These are phyloP conservation scores for Standfussiana lucernea DNA, from an alignment of 2,888 invertebrate species.

Conservation along the genomic window DNA sequence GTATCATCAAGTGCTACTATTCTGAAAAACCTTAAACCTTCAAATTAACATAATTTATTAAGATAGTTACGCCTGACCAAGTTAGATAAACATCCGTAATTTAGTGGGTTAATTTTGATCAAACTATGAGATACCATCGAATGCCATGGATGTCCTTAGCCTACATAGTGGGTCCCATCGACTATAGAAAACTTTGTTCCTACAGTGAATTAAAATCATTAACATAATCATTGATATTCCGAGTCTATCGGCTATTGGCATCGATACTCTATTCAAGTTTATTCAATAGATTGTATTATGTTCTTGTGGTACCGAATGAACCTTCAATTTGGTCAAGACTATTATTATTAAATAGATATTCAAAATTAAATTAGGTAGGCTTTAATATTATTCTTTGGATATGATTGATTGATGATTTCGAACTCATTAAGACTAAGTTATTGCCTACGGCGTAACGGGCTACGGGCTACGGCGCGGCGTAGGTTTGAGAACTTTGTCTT, in stretches of 20 bases:
- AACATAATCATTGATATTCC: constrained; percentile 57
- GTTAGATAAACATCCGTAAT: constrained; percentile 62
- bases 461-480: constrained; percentile 31
- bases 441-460: constrained; percentile 27
- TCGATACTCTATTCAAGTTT: constrained; percentile 43
- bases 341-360: constrained; percentile 16
- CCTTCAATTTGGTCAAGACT: constrained; percentile 34
- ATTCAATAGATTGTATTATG: constrained; percentile 41
- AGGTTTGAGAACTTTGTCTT: not conserved
- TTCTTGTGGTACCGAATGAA: constrained; percentile 28
- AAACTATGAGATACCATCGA: constrained; percentile 62
- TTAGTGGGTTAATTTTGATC: constrained; percentile 62
- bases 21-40: constrained; percentile 19
- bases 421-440: constrained; percentile 5
- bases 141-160: constrained; percentile 59
- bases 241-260: constrained; percentile 45
- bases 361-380: not conserved
- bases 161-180: constrained; percentile 53
- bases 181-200: constrained; percentile 45
- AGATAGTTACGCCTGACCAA: constrained; percentile 58
- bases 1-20: not conserved
- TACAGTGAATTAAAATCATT: constrained; percentile 55
- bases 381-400: constrained; percentile 3
- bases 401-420: constrained; percentile 21
- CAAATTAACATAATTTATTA: constrained; percentile 41